Evolutionary conservation across 2,797 vertebrate genomes (phyloP).

Genomic region (Euphonia xanthogaster): DNA sequence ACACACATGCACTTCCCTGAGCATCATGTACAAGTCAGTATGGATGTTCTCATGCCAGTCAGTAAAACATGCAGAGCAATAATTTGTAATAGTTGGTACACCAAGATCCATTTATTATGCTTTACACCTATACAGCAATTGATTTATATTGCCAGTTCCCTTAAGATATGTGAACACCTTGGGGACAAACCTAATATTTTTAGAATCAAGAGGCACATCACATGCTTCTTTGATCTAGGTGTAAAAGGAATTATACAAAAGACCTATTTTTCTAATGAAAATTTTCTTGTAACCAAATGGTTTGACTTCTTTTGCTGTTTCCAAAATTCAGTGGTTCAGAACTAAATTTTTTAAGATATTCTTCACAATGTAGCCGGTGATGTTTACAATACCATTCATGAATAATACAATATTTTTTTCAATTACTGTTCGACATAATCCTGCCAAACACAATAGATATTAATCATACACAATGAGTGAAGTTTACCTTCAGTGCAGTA

Average conservation of each 20-base stretch:
- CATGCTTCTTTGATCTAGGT: background rate
- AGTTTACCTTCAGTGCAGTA: background rate
- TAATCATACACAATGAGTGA: background rate
- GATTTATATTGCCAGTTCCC: background rate
- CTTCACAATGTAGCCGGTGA: background rate
- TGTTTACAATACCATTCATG: background rate
- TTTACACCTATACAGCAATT: background rate
- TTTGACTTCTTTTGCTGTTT: background rate
- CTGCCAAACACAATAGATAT: background rate
- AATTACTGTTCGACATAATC: background rate
- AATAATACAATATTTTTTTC: background rate
- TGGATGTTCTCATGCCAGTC: background rate
- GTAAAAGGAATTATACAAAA: background rate
- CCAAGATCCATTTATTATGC: background rate
- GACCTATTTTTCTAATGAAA: background rate
- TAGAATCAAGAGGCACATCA: background rate
- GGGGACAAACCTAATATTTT: background rate
- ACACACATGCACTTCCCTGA: background rate
- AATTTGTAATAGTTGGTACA: background rate
- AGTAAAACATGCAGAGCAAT: background rate
- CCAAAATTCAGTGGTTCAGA: background rate
- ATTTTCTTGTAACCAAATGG: background rate
- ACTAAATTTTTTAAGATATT: background rate
- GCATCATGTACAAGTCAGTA: background rate
- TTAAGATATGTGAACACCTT: background rate